Conservation (phyloP, 2,888 invertebrate genomes). For the Thera britannica region DNA sequence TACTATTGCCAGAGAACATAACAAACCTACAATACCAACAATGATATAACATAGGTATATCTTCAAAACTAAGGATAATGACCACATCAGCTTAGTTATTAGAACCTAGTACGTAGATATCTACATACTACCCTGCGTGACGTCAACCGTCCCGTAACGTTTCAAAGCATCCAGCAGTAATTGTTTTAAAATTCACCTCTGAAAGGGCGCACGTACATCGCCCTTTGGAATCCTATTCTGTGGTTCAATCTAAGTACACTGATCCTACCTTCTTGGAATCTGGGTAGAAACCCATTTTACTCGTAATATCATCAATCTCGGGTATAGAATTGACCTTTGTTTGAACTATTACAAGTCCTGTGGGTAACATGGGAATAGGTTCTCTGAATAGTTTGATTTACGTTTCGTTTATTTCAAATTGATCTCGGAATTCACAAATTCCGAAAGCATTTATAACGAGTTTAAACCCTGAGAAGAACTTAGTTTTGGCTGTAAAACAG, state of each 20-base stretch:
- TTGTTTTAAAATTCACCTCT: conserved; percentile 31
- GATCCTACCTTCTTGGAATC: conserved; percentile 3
- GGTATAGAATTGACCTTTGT: conserved; percentile 16
- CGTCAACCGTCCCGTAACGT: conserved; percentile 13
- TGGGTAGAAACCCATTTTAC: conserved; percentile 11
- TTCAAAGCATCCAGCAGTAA: conserved; percentile 27
- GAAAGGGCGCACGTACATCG: conserved; percentile 35
- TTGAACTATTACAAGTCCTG: conserved; percentile 20
- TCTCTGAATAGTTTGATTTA: background rate
- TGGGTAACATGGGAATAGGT: background rate
- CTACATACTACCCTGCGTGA: conserved; percentile 14
- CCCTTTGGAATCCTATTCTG: conserved; percentile 40
- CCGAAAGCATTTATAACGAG: too few species aligned
- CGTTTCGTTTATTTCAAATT: background rate
- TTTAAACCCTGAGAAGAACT: background rate
- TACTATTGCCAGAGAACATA: background rate
- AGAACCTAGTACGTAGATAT: too few species aligned
- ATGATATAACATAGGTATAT: conserved; percentile 1
- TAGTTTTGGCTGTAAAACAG: background rate
- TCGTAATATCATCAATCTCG: conserved; percentile 5
- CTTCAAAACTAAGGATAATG: conserved; percentile 3
- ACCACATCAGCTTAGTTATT: background rate
- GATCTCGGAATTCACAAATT: too few species aligned
- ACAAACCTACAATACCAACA: background rate
- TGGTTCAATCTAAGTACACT: conserved; percentile 31